Evolutionary conservation across 2,113 vertebrate genomes (phyloP).

Genomic region (Loxodonta africana): DNA sequence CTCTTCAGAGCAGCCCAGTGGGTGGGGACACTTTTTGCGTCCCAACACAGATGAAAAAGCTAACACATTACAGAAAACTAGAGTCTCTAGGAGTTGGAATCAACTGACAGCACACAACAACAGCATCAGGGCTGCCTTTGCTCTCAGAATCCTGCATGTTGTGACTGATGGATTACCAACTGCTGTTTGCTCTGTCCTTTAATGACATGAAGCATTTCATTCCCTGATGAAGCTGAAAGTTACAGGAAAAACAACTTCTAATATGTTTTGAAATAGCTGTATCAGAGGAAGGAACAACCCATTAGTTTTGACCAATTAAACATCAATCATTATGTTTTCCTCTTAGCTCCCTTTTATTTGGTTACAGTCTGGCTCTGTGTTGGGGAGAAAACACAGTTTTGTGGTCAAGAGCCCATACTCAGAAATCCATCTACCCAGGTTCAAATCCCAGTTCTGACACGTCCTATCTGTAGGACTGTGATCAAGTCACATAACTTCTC

Average conservation of each 20-base stretch:
- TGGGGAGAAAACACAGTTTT: not conserved
- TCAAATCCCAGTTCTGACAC: not conserved
- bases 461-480: not conserved
- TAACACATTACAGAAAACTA: no score
- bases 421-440: not conserved
- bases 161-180: not conserved
- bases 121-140: fast-evolving
- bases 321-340: not conserved
- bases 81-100: not conserved
- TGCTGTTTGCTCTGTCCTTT: not conserved
- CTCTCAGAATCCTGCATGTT: not conserved
- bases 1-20: not conserved
- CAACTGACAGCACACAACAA: not conserved
- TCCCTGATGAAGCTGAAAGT: not conserved
- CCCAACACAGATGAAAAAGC: not conserved
- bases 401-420: not conserved
- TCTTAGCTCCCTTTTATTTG: not conserved
- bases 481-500: constrained; percentile 5
- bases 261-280: not conserved
- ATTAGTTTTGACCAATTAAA: not conserved
- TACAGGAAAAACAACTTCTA: not conserved
- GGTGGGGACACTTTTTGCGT: not conserved
- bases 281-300: not conserved
- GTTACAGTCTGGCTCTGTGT: not conserved
- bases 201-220: not conserved